Evolutionary conservation across 2,113 vertebrate species (phyloP).

Genomic region (Thalassarche chlororhynchos): DNA sequence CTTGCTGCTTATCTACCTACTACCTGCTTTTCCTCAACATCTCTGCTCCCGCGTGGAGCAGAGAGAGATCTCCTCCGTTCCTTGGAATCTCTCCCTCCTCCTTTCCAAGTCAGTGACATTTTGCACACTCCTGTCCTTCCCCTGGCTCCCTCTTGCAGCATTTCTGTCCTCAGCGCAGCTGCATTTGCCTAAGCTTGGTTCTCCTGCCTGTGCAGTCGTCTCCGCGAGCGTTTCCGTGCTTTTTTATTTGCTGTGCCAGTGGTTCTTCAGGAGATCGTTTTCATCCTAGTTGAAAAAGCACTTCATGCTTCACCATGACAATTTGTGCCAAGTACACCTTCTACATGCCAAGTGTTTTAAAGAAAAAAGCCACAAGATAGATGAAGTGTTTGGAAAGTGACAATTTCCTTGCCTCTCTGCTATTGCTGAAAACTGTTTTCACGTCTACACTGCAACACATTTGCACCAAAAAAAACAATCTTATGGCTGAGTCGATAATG

Average conservation of each 20-base stretch:
- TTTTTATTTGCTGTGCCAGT: neutral
- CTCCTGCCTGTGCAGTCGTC: neutral
- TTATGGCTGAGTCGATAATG: neutral
- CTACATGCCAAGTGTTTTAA: neutral
- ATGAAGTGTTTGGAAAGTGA: neutral
- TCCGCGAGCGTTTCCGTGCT: neutral
- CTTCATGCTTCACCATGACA: neutral
- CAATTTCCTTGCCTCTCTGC: neutral
- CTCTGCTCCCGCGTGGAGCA: neutral
- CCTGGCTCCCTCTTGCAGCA: neutral
- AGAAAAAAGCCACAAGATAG: neutral
- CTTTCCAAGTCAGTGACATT: neutral
- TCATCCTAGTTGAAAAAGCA: neutral
- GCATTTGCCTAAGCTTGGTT: neutral
- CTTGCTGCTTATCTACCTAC: neutral
- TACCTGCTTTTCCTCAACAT: neutral
- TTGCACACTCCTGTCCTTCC: neutral
- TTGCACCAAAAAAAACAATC: neutral
- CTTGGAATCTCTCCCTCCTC: neutral
- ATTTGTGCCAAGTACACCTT: neutral
- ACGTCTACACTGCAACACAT: neutral
- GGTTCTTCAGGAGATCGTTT: neutral
- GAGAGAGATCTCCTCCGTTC: neutral
- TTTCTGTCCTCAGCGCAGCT: neutral
- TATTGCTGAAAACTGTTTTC: constrained; percentile 5